A percentile compares a stretch with the other conserved stretches of the same genome.
Conservation (phyloP, 2,113 vertebrate genomes). For the Cettia cetti region DNA sequence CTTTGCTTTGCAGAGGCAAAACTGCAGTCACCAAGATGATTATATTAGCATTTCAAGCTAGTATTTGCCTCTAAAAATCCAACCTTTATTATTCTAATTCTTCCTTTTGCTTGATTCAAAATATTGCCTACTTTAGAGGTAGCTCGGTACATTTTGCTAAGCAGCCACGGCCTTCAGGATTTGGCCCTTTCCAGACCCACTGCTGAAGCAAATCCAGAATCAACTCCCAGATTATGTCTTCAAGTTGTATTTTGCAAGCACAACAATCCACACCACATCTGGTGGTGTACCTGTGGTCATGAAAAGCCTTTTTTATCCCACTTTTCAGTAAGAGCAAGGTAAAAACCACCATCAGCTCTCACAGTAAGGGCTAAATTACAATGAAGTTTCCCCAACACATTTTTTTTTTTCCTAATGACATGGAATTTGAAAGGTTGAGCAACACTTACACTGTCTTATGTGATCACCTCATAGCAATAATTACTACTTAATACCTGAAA, state of each 20-base stretch:
- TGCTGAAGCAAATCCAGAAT: background rate
- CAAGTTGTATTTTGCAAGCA: rapidly evolving
- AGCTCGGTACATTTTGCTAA: background rate
- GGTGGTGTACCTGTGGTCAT: rapidly evolving
- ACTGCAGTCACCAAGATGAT: background rate
- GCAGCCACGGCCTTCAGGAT: background rate
- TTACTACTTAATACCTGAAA: background rate
- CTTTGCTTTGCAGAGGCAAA: background rate
- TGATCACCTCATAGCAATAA: background rate
- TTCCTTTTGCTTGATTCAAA: background rate
- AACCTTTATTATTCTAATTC: background rate
- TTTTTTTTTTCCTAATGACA: background rate
- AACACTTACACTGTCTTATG: background rate
- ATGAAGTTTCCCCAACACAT: background rate
- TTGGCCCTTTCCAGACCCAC: background rate
- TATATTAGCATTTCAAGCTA: background rate
- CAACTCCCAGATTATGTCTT: background rate
- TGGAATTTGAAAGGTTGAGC: background rate
- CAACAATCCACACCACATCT: too few relatives aligned
- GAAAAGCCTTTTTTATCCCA: background rate
- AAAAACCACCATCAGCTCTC: background rate
- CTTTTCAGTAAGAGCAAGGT: background rate
- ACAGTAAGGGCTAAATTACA: background rate
- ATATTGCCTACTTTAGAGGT: background rate
- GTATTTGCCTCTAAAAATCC: background rate